Conservation (phyloP, 1,140 invertebrate genomes). For the Branchinecta lynchi region DNA sequence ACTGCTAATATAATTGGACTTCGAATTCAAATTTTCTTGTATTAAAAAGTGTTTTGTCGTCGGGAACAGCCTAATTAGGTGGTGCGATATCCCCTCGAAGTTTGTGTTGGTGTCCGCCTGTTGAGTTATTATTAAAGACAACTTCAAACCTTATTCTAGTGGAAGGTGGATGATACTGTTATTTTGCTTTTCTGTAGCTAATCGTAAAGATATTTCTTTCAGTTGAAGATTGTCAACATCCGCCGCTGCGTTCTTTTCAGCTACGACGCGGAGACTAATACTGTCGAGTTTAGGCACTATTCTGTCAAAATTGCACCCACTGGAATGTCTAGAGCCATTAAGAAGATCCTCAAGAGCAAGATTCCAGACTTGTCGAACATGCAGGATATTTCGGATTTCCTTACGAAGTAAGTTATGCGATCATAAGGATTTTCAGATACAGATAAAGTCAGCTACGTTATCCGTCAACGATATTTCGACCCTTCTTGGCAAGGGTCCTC, state of each 20-base stretch:
- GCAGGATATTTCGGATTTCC: slow-evolving; percentile 76
- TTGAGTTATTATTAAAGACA: too few species aligned
- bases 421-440: too few species aligned
- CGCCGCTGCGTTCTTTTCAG: slow-evolving; percentile 76
- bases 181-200: too few species aligned
- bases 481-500: too few species aligned
- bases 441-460: neutral
- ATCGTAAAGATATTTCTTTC: slow-evolving; percentile 24
- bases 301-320: slow-evolving; percentile 64
- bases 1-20: too few species aligned
- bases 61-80: too few species aligned
- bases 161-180: too few species aligned
- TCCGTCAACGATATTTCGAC: slow-evolving; percentile 34
- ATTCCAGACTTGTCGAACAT: slow-evolving; percentile 77
- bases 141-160: too few species aligned
- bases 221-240: slow-evolving; percentile 78
- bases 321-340: slow-evolving; percentile 77
- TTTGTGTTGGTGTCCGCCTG: too few species aligned
- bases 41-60: too few species aligned
- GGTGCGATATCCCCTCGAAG: too few species aligned
- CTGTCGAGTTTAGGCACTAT: slow-evolving; percentile 86
- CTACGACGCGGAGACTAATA: slow-evolving; percentile 69
- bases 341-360: slow-evolving; percentile 79
- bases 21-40: too few species aligned
- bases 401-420: slow-evolving; percentile 49